phyloP scores from a whole-genome alignment of 2,113 vertebrate genomes.

The Nicator chloris region DNA sequence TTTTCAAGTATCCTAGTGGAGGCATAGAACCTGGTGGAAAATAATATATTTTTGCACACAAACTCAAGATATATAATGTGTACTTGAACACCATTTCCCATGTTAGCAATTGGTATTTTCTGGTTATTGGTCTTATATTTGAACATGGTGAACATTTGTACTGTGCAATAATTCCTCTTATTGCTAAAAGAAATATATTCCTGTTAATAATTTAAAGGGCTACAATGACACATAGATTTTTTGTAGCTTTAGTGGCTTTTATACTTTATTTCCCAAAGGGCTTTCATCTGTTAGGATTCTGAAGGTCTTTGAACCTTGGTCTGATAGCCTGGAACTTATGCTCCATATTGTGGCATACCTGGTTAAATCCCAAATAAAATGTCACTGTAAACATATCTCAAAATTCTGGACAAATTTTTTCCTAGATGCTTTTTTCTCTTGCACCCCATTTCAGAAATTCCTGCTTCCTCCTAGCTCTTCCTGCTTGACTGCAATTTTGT shows the following conservation, averaged over 20 bases:
- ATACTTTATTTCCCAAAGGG: background rate
- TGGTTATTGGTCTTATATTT: background rate
- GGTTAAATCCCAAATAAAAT: background rate
- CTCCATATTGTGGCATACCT: background rate
- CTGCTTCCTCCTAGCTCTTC: background rate
- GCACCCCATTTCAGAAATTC: background rate
- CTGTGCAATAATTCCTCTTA: background rate
- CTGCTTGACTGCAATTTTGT: background rate
- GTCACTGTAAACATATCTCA: background rate
- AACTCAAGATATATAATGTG: background rate
- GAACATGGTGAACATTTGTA: background rate
- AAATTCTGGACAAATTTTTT: background rate
- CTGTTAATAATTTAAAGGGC: background rate
- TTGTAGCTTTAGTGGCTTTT: background rate
- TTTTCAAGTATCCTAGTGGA: background rate
- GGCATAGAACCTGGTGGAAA: background rate
- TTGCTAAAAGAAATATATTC: background rate
- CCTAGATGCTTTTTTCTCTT: background rate
- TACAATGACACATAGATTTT: background rate
- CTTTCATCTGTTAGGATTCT: background rate
- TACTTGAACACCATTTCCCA: background rate
- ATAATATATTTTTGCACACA: background rate
- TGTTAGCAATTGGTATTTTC: background rate
- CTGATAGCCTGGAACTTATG: background rate
- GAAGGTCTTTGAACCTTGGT: background rate